Base-by-base conservation (phyloP, 2,888 invertebrate genomes). In the Leucoma salicis region DNA sequence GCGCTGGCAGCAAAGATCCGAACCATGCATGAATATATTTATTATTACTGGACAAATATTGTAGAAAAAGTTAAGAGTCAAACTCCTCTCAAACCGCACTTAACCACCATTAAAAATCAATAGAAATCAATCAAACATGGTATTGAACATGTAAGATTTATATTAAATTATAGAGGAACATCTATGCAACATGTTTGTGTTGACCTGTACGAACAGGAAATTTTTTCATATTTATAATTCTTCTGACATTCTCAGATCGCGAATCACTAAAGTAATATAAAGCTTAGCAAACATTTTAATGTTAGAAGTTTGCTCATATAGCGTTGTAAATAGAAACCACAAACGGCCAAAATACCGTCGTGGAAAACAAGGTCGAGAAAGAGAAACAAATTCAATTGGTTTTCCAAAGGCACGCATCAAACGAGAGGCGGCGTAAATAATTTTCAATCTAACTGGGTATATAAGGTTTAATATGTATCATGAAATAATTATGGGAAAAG, bases 321-420 rank as follows among this genome's bases (percentile, higher is more conserved):
- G 21, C 12, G 24, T 27, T 42, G 51, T 42, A 42, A 47, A 28
- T 11, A 7, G 24, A 53, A 50, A 50, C 50, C 47, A 34, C 37
- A 38, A 42, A 29, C 35, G 31, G 31, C 39, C 45, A 14, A 42
- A 46, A 56, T 50, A 53, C 49, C 48, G 31, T 38, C 31, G 11
- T 16, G 25, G 31, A 49, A 55, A 53, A 61, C 48, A 52, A 57
- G 42, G 35, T 28, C 15, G 35, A 61, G 55, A 42, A 50, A 53
- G 56, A 49, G 66, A 65, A 70, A 69, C 64, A 65, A 71, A 73
- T 72, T 70, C 66, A 68, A 78, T 78, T 70, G 70, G 65, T 64
- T 65, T 66, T 56, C 63, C 63, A 69, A 70, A 74, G 74, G 75
- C 67, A 67, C 62, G 68, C 63, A 67, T 67, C 72, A 67, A 72